Percentiles rank a stretch among this genome's conserved stretches.
These are phyloP conservation scores for Odiellus spinosus DNA, from an alignment of 2,888 invertebrate genomes.

Conservation along the genomic window DNA sequence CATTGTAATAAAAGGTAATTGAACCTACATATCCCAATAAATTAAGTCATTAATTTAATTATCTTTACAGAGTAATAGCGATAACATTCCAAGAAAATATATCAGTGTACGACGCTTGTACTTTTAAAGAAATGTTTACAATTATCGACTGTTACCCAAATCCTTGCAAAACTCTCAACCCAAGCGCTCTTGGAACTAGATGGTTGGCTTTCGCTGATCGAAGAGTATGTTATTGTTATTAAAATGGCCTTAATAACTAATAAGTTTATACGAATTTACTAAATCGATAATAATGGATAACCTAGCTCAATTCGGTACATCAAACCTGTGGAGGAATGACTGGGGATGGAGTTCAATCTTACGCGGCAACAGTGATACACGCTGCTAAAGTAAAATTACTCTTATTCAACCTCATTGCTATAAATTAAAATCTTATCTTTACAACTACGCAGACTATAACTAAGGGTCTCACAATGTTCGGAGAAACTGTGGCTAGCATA, in stretches of 20 bases:
- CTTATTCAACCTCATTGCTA: neutral
- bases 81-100: slow-evolving; percentile 77
- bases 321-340: slow-evolving; percentile 34
- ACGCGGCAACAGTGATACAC: slow-evolving; percentile 79
- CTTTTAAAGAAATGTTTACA: slow-evolving; percentile 66
- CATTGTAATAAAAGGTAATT: slow-evolving; percentile 55
- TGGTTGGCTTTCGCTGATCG: slow-evolving; percentile 58
- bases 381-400: slow-evolving; percentile 52
- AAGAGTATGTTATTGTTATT: slow-evolving; percentile 45
- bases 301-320: slow-evolving; percentile 30
- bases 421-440: slow-evolving; percentile 1
- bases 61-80: slow-evolving; percentile 48
- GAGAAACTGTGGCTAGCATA: slow-evolving; percentile 79
- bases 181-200: slow-evolving; percentile 63
- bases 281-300: neutral
- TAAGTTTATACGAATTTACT: slow-evolving; percentile 5
- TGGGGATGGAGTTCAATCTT: slow-evolving; percentile 54
- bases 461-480: slow-evolving; percentile 62
- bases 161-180: slow-evolving; percentile 60
- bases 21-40: neutral
- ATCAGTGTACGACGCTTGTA: slow-evolving; percentile 76
- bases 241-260: neutral
- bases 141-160: slow-evolving; percentile 66
- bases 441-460: slow-evolving; percentile 62
- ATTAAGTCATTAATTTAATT: neutral